Conservation (phyloP, 2,888 invertebrate genomes). For the Cordilura impudica region DNA sequence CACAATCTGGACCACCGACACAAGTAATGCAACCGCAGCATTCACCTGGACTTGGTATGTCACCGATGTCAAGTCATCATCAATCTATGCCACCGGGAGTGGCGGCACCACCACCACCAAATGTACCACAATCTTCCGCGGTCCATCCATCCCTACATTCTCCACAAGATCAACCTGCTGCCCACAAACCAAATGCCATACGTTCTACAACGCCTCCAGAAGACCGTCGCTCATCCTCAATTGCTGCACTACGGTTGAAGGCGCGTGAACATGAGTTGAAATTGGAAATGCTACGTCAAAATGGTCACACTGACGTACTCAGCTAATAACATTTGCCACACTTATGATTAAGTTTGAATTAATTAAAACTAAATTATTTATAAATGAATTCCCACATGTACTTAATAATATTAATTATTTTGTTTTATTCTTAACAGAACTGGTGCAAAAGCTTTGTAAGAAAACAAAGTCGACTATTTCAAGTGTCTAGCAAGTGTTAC, state of each 20-base stretch:
- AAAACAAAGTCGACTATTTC: background rate
- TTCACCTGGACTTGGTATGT: conserved; percentile 81
- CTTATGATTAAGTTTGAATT: background rate
- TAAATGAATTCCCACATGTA: conserved; percentile 17
- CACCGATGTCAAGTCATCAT: conserved; percentile 76
- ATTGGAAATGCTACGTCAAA: conserved; percentile 88
- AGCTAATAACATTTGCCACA: conserved; percentile 80
- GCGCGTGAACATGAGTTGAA: conserved; percentile 93
- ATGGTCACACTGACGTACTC: conserved; percentile 85
- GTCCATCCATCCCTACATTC: conserved; percentile 70
- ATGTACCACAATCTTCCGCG: conserved; percentile 57
- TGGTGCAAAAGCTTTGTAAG: conserved; percentile 6
- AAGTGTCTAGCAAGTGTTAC: too few species aligned
- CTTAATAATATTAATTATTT: background rate
- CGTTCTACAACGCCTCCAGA: conserved; percentile 82
- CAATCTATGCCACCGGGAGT: conserved; percentile 78
- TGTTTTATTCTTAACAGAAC: conserved; percentile 17
- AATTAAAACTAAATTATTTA: conserved; percentile 32
- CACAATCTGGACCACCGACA: conserved; percentile 63
- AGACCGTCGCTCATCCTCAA: conserved; percentile 90
- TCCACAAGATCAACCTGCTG: conserved; percentile 48
- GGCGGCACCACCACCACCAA: conserved; percentile 81
- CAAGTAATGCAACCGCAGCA: conserved; percentile 80
- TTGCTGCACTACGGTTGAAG: conserved; percentile 90
- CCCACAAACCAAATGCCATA: conserved; percentile 63